Evolutionary conservation across 92 coral and sea anemone genomes (phyloP).

Genomic region (Desmophyllum pertusum): DNA sequence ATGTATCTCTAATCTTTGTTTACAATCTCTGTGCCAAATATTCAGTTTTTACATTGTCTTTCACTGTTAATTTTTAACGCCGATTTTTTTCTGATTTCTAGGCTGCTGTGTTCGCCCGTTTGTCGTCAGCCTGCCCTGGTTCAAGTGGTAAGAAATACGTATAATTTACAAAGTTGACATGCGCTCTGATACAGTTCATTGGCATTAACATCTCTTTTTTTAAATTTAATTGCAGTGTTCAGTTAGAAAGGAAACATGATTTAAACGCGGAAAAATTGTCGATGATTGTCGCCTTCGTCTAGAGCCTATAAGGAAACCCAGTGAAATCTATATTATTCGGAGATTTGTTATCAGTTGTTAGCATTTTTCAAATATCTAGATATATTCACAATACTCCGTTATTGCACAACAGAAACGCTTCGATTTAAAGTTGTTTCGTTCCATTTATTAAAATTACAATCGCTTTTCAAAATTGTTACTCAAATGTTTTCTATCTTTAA

Average conservation of each 20-base stretch:
- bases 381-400: not conserved
- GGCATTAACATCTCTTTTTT: not conserved
- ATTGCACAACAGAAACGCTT: not conserved
- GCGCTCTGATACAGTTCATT: not conserved
- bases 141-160: conserved; percentile 3
- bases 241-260: not conserved
- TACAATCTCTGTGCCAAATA: not conserved
- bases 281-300: not conserved
- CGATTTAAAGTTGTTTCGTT: not conserved
- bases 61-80: not conserved
- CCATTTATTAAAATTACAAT: not conserved
- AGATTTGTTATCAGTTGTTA: not conserved
- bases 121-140: not conserved
- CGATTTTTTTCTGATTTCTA: not conserved
- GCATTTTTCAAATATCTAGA: not conserved
- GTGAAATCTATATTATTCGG: not conserved
- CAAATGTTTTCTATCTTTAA: not conserved
- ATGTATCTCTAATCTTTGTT: not conserved
- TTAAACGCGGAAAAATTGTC: not conserved
- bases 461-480: not conserved
- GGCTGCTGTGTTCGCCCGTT: not conserved
- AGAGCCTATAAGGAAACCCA: not conserved
- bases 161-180: not conserved
- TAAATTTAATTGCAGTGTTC: not conserved
- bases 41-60: not conserved